Evolutionary conservation across 2,888 invertebrate genomes (phyloP).

Genomic region (Lysandra coridon): DNA sequence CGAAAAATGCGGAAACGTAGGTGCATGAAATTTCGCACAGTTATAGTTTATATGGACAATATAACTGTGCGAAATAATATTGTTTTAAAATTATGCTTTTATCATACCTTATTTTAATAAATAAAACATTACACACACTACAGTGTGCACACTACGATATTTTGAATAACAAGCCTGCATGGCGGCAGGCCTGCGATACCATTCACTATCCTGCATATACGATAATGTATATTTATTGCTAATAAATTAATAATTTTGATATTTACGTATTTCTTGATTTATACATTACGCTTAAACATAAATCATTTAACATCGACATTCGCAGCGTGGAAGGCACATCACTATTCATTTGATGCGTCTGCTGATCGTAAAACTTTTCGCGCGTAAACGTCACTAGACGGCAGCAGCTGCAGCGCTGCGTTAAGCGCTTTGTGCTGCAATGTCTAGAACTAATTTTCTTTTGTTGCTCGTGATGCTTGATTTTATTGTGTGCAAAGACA

Average conservation of each 20-base stretch:
- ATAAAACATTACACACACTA: too few species aligned
- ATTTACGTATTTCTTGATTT: neutral
- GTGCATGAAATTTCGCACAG: too few species aligned
- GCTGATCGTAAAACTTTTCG: slow-evolving; percentile 77
- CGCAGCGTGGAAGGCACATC: slow-evolving; percentile 48
- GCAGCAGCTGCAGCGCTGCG: slow-evolving; percentile 74
- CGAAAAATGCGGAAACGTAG: too few species aligned
- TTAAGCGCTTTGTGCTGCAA: slow-evolving; percentile 59
- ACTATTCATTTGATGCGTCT: slow-evolving; percentile 70
- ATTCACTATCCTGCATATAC: too few species aligned
- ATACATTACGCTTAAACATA: neutral
- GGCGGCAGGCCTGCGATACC: too few species aligned
- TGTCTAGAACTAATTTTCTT: slow-evolving; percentile 59
- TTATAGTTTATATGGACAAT: too few species aligned
- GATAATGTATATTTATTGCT: neutral
- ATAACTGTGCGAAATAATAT: too few species aligned
- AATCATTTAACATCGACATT: slow-evolving; percentile 40
- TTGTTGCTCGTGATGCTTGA: slow-evolving; percentile 38
- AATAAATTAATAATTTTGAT: neutral
- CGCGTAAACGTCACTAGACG: slow-evolving; percentile 78
- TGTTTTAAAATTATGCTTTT: too few species aligned
- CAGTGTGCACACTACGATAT: too few species aligned
- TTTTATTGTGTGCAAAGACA: slow-evolving; percentile 35
- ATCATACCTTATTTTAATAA: too few species aligned
- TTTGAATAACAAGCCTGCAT: too few species aligned